These are phyloP conservation scores for Coregonus suidteri DNA, from an alignment of 2,797 vertebrate species.

Conservation along the genomic window DNA sequence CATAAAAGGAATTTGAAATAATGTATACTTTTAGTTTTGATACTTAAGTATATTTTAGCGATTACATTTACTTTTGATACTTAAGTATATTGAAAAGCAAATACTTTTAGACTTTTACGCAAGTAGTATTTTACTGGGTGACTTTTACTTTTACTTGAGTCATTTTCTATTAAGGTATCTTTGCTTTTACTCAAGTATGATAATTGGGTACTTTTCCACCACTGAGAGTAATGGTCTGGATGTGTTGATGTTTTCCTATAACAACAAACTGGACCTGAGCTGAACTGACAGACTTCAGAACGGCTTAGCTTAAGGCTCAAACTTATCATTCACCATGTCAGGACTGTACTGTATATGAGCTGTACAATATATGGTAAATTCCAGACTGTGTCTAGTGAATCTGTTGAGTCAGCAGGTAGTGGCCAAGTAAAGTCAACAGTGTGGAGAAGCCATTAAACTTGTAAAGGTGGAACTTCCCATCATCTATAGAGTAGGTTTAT, in stretches of 20 bases:
- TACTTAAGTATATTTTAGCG: no score
- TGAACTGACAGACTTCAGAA: not conserved
- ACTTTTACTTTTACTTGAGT: no score
- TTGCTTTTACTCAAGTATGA: no score
- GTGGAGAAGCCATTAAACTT: slow-evolving; percentile 12
- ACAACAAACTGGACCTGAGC: not conserved
- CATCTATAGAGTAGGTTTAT: not conserved
- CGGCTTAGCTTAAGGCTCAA: not conserved
- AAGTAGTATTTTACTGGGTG: no score
- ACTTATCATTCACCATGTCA: not conserved
- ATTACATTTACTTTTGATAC: no score
- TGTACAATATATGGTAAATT: not conserved
- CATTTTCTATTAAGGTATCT: no score
- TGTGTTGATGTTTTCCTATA: not conserved
- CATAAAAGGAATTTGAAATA: no score
- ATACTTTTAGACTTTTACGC: no score
- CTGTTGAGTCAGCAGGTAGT: not conserved
- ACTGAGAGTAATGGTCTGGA: slow-evolving; percentile 23
- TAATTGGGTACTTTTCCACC: no score
- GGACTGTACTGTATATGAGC: not conserved
- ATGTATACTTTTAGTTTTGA: no score
- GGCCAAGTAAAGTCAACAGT: slow-evolving; percentile 10
- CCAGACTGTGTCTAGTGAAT: not conserved
- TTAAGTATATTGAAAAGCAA: no score
- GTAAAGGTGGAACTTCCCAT: slow-evolving; percentile 11